Evolutionary conservation across 2,113 vertebrate genomes (phyloP).

Genomic region (Mormyrus iriodes): DNA sequence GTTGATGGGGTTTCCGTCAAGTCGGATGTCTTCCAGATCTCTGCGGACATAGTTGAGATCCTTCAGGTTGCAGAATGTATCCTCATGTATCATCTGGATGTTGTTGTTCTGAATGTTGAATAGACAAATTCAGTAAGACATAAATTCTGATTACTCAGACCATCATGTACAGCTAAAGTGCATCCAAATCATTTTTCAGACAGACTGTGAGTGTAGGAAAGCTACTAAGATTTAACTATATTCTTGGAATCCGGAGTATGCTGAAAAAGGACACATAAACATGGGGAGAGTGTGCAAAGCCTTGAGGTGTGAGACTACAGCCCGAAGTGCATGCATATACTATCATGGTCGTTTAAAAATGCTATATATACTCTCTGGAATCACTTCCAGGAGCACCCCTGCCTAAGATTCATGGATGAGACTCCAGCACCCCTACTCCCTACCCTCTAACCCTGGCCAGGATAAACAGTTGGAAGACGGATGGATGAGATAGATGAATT

Average conservation of each 20-base stretch:
- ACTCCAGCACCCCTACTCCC: background rate
- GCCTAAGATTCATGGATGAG: background rate
- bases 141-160: background rate
- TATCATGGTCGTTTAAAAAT: background rate
- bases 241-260: background rate
- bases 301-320: background rate
- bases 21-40: constrained; percentile 82
- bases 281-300: background rate
- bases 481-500: no score
- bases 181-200: background rate
- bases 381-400: background rate
- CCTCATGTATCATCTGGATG: constrained; percentile 86
- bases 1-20: constrained; percentile 93
- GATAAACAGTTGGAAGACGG: no score
- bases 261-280: background rate
- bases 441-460: no score
- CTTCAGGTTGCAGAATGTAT: constrained; percentile 91
- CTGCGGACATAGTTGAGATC: constrained; percentile 82
- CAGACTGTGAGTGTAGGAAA: background rate
- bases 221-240: background rate
- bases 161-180: background rate
- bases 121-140: background rate
- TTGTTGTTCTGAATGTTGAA: constrained; percentile 79
- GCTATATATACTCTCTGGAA: background rate
- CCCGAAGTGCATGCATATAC: background rate